Base-by-base conservation (phyloP, 2,888 invertebrate genomes). In the Drosophila mimetica region DNA sequence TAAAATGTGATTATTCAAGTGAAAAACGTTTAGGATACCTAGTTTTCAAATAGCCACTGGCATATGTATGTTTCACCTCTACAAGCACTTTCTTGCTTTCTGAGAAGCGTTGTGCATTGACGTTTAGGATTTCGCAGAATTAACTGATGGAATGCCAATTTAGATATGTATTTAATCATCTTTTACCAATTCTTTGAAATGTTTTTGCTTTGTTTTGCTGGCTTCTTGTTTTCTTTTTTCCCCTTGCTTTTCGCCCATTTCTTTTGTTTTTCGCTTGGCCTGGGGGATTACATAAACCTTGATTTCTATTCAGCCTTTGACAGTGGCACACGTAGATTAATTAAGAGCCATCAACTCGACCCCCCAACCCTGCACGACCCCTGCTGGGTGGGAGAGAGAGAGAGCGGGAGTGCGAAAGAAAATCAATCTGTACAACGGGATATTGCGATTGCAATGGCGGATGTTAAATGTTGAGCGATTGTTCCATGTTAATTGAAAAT, bases 401-500 rank as follows among this genome's bases (percentile, higher is more conserved):
- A n/a, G 9, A 39, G 16, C 16, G 55, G 25, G 44, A 18, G 18
- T 25, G 50, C 30, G 52, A 28, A 9, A 14, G 25, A 25, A 28
- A 65, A 65, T 64, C 65, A 64, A 64, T 64, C 64, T 64, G 64
- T 61, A 53, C 22, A 61, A 61, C 46, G 60, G 60, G 60, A 60
- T 60, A 61, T 61, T 46, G 42, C 51, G 30, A 48, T 50, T 64
- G 63, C 63, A 64, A 37, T 25, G 50, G 51, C 34, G 16, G 30
- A 46, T 46, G 46, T 46, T 16, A 36, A 55, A 50, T 37, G 53
- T 65, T 37, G 72, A 78, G 66, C 72, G 75, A 79, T 74, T 85
- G 79, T 81, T 85, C 65, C 74, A 65, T 81, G 71, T 60, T 80
- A 81, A 86, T 86, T 84, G 78, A 80, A 82, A 86, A 80, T 74